Evolutionary conservation across 2,888 invertebrate genomes (phyloP).

Genomic region (Drosophila maculinotata): DNA sequence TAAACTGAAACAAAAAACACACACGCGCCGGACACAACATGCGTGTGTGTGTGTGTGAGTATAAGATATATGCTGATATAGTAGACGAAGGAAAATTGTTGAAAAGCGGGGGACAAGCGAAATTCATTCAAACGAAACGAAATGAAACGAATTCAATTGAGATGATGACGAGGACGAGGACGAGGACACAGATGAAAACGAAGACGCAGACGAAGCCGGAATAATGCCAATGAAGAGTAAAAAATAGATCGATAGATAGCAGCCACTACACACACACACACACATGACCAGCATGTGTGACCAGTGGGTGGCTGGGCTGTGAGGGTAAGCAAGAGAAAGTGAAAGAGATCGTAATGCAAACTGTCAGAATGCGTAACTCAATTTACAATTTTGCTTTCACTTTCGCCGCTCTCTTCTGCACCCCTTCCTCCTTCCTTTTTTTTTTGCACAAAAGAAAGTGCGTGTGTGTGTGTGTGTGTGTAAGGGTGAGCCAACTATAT

Average conservation of each 20-base stretch:
- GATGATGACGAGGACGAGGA: constrained; percentile 59
- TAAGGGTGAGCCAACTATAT: constrained; percentile 40
- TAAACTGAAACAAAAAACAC: constrained; percentile 46
- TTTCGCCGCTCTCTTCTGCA: constrained; percentile 35
- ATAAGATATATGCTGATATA: constrained; percentile 62
- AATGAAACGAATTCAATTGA: constrained; percentile 82
- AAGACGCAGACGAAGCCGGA: constrained; percentile 41
- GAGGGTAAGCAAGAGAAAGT: constrained; percentile 15
- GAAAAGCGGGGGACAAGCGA: constrained; percentile 48
- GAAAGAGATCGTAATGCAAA: constrained; percentile 80
- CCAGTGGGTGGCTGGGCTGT: constrained; percentile 6
- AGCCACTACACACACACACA: constrained; percentile 46
- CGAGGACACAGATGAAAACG: constrained; percentile 22
- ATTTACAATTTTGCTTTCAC: constrained; percentile 78
- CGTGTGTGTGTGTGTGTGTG: constrained; percentile 22
- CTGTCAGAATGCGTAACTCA: constrained; percentile 82
- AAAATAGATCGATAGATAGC: constrained; percentile 82
- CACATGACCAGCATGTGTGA: constrained; percentile 63
- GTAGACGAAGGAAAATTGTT: constrained; percentile 48
- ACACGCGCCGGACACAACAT: constrained; percentile 44
- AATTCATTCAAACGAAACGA: constrained; percentile 82
- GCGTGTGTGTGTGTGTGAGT: constrained; percentile 30
- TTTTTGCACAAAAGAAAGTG: constrained; percentile 73
- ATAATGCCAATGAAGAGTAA: constrained; percentile 82
- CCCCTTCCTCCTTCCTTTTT: constrained; percentile 8